Evolutionary conservation across 2,797 vertebrate genomes (phyloP).

Genomic region (Mus caroli): DNA sequence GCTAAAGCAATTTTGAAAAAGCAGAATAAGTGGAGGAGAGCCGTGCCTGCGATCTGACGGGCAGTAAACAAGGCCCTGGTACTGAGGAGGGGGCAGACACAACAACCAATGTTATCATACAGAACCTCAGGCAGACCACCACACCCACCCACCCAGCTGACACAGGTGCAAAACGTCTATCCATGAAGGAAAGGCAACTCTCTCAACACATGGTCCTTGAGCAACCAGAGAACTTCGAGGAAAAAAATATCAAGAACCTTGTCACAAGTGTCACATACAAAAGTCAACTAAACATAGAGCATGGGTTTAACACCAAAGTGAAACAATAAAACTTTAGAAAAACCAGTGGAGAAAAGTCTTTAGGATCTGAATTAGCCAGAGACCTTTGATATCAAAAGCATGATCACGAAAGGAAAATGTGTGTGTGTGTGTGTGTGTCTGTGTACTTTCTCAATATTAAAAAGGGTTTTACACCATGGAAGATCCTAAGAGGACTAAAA

Average conservation of each 20-base stretch:
- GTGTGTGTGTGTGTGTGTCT: background rate
- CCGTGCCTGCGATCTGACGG: background rate
- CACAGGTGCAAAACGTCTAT: background rate
- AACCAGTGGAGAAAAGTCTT: background rate
- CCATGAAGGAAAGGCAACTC: background rate
- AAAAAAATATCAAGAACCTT: background rate
- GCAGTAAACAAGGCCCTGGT: background rate
- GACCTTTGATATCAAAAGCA: slow-evolving; percentile 17
- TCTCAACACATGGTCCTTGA: background rate
- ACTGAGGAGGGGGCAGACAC: background rate
- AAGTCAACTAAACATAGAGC: slow-evolving; percentile 43
- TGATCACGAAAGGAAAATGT: slow-evolving; percentile 43
- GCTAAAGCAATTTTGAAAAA: slow-evolving; percentile 37
- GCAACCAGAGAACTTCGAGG: background rate
- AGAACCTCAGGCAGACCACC: background rate
- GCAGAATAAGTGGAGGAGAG: background rate
- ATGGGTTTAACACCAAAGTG: slow-evolving; percentile 31
- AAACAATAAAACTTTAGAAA: background rate
- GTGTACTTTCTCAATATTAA: slow-evolving; percentile 25
- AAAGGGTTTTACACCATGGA: slow-evolving; percentile 3
- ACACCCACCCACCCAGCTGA: background rate
- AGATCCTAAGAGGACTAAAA: slow-evolving; percentile 15
- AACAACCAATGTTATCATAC: background rate
- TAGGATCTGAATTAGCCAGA: background rate
- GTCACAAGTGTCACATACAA: slow-evolving; percentile 12